Base-by-base conservation (phyloP, 2,113 vertebrate genomes). In the Rhinopomastus cyanomelas region DNA sequence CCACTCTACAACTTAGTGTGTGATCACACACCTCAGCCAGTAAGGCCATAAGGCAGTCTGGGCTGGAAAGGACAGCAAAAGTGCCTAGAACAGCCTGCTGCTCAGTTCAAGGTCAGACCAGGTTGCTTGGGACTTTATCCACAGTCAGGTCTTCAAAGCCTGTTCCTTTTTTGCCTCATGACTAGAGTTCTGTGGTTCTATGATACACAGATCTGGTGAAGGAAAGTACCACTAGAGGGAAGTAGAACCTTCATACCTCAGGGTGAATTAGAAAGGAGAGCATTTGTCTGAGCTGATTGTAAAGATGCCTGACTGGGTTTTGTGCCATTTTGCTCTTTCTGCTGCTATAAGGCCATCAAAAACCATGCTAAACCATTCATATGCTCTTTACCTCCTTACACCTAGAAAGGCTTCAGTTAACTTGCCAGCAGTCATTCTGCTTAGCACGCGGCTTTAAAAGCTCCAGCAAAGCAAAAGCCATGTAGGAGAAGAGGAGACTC, bases 191-290 rank as follows among this genome's bases (percentile, higher is more conserved):
- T 67, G n/a, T n/a, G n/a, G n/a, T n/a, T n/a, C n/a, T n/a, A n/a
- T n/a, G n/a, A n/a, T n/a, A n/a, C n/a, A n/a, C n/a, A n/a, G n/a
- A n/a, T n/a, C n/a, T n/a, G 32, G 21, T 6, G 49, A 7, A 11
- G 60, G 61, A 65, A 83, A 49, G 37, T 37, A 30, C 39, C 27
- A 4, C 36, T 12, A 52, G 17, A 3, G 30, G 3, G 5, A 3
- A 5, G 4, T 3, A 2, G 1, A 0, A 6, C 7, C 25, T 29
- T 37, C 2, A 8, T 36, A 32, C 30, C 23, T 42, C 13, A 37
- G 19, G 16, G 14, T 65, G 57, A 73, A 59, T 69, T 66, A 69
- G 46, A 73, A 65, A 72, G 39, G 26, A 49, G 17, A 30, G n/a
- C 3, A 0, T 36, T 49, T 56, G 11, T 37, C 42, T 3, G 2